Conservation (phyloP, 30 jellyfish, hydroid and myxozoan genomes). For the Nemopilema nomurai region DNA sequence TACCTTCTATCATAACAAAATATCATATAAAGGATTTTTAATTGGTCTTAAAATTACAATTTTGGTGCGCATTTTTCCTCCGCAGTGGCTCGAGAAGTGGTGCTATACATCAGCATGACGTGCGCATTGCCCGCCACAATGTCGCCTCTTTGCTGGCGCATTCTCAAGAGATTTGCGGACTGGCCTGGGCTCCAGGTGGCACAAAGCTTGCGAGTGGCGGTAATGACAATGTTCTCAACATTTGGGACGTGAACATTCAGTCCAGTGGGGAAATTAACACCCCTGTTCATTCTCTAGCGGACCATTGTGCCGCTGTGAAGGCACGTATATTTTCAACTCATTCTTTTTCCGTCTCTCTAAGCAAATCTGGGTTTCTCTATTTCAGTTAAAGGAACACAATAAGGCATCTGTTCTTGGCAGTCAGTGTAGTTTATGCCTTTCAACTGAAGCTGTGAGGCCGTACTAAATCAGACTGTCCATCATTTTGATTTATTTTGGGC, state of each 20-base stretch:
- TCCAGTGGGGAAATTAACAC: constrained; percentile 52
- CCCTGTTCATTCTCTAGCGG: constrained; percentile 77
- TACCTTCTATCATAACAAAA: too few species aligned
- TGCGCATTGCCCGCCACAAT: constrained; percentile 77
- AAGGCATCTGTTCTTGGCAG: too few species aligned
- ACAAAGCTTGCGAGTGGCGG: constrained; percentile 92
- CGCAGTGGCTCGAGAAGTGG: constrained; percentile 90
- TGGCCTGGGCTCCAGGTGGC: constrained; percentile 96
- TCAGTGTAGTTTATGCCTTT: too few species aligned
- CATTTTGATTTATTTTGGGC: too few species aligned
- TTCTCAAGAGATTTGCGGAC: constrained; percentile 90
- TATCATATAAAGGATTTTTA: too few species aligned
- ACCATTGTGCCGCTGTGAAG: constrained; percentile 97
- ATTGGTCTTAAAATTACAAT: too few species aligned
- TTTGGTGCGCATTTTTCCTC: not conserved
- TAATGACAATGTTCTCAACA: constrained; percentile 76
- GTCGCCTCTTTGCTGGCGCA: constrained; percentile 75
- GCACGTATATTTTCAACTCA: constrained; percentile 13
- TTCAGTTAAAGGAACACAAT: too few species aligned
- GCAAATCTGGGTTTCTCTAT: too few species aligned
- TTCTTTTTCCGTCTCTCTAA: not conserved
- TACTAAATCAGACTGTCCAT: too few species aligned
- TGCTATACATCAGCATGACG: constrained; percentile 89
- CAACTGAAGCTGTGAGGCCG: too few species aligned
- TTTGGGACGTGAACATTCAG: constrained; percentile 82